Evolutionary conservation across 2,797 vertebrate species (phyloP), one percentile per base, ranked within the genome.

Genomic region (Tympanoctomys barrerae): DNA sequence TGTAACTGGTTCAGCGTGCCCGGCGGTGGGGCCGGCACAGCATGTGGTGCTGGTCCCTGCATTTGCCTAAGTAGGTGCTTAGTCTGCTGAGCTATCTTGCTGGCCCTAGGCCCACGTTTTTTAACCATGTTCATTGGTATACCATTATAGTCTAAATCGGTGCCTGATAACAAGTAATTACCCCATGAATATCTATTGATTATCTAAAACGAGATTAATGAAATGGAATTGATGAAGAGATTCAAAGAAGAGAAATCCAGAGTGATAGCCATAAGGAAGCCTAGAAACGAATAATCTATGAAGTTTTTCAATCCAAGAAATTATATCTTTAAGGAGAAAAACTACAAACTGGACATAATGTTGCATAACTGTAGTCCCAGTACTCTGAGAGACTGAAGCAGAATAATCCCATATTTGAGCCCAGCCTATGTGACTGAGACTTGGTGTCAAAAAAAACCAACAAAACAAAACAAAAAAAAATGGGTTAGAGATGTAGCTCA

Each of bases 171-270:
- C 66, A 83, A 57, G 18, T 10, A 49, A 5, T 49, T 31, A 13
- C 36, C 42, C 26, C n/a, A 78, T 68, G 66, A 84, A 49, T 68
- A 77, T 83, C 31, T 84, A 36, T 26, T 42, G 9, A 42, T 0
- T 46, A 16, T 28, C n/a, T 94, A 84, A 84, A 5, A 68, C 49
- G 36, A 94, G 16, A 46, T 68, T 39, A 54, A 82, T n/a, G 59
- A 78, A 89, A 89, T 77, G 24, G 36, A 59, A 77, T 89, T 59
- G 89, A 94, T 26, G 18, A 64, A 61, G 71, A 73, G 70, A 73
- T 42, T 22, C 39, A 73, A 52, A 39, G 19, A 84, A 64, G 31
- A 79, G 61, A 94, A 84, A 94, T 70, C 39, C 61, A 89, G 71
- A 84, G 78, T 49, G 39, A 26, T 26, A 89, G 79, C 26, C 52